A percentile compares a stretch with the other conserved stretches of the same genome.
phyloP scores from a whole-genome alignment of 1,140 invertebrate genomes.

The Cyrtorhinus lividipennis region DNA sequence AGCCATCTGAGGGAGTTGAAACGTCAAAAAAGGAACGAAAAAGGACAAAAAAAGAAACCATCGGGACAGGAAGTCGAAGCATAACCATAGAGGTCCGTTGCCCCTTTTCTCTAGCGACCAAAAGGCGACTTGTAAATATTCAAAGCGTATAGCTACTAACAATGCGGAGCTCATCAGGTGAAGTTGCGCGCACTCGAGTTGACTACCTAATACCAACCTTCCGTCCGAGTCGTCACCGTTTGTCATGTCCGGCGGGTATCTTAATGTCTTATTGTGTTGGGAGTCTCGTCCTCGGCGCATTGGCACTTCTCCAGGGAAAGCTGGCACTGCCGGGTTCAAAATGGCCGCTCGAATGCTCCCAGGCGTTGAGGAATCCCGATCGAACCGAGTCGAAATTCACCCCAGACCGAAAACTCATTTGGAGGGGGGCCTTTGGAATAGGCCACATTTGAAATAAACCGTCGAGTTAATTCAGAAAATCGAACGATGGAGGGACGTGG shows the following conservation, averaged over 20 bases:
- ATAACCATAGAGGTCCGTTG: slow-evolving; percentile 1
- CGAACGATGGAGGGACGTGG: no score
- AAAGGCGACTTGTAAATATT: neutral
- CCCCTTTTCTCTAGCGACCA: slow-evolving; percentile 2
- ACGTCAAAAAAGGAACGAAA: no score
- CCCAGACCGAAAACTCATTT: no score
- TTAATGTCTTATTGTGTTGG: slow-evolving; percentile 12
- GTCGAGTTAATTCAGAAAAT: no score
- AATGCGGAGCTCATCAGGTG: neutral
- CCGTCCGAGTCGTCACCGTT: neutral
- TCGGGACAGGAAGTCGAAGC: neutral
- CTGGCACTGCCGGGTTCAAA: neutral
- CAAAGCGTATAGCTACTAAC: neutral
- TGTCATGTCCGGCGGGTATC: neutral
- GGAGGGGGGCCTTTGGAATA: no score
- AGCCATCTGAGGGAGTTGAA: no score
- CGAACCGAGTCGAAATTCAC: no score
- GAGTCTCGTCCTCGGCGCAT: neutral
- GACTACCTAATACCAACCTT: slow-evolving; percentile 2
- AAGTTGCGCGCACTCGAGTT: neutral
- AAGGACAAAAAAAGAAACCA: no score
- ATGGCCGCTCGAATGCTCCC: slow-evolving; percentile 4
- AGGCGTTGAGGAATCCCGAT: no score
- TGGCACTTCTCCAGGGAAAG: slow-evolving; percentile 4
- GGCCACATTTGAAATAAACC: no score